Percentiles rank a stretch among this genome's conserved stretches.
These are phyloP conservation scores for Isaurus tuberculatus DNA, from an alignment of 92 coral and sea anemone genomes.

Conservation along the genomic window DNA sequence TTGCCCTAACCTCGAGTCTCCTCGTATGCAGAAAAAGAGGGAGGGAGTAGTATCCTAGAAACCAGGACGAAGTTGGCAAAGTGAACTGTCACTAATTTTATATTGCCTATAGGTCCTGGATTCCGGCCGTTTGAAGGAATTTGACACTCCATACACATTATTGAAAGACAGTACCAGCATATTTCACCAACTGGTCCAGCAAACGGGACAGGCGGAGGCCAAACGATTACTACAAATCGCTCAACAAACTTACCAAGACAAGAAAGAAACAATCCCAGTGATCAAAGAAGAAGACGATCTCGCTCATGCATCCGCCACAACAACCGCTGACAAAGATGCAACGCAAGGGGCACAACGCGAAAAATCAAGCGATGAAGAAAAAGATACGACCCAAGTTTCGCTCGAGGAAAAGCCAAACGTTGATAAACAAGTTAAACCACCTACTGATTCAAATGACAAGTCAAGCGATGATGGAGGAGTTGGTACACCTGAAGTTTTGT, in stretches of 20 bases:
- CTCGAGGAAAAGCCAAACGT: not conserved
- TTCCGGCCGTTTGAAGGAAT: constrained; percentile 4
- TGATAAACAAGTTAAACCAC: not conserved
- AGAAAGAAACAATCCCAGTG: not conserved
- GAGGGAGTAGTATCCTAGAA: too few species aligned
- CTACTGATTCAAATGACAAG: not conserved
- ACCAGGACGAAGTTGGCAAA: too few species aligned
- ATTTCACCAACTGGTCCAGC: constrained; percentile 7
- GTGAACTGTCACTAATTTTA: too few species aligned
- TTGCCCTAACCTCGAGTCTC: too few species aligned
- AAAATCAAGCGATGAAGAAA: not conserved
- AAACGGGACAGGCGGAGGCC: not conserved
- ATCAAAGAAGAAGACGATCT: not conserved
- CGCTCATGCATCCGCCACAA: not conserved
- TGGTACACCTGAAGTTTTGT: not conserved
- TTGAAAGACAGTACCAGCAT: constrained; percentile 4
- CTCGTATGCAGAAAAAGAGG: too few species aligned
- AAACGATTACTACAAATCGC: not conserved
- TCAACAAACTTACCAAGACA: not conserved
- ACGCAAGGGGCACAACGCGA: not conserved
- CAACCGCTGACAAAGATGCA: not conserved
- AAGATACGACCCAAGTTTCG: not conserved
- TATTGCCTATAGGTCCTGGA: not conserved
- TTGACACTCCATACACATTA: constrained; percentile 2
- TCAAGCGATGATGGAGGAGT: not conserved